phyloP scores from a whole-genome alignment of 2,113 vertebrate species.

The Cepphus grylle region DNA sequence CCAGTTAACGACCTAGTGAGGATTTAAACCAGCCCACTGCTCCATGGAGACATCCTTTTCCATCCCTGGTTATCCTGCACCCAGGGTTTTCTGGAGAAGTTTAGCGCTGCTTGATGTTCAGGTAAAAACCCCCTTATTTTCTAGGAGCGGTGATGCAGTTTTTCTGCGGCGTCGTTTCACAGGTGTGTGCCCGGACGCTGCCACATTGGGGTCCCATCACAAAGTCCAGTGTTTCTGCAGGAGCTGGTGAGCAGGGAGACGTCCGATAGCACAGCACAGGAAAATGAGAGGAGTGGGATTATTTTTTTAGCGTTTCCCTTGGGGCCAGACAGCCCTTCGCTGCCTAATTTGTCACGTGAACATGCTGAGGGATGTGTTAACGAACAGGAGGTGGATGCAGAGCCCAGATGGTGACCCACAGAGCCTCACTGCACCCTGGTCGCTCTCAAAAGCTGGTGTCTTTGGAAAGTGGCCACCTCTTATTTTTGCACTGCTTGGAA shows the following conservation, averaged over 20 bases:
- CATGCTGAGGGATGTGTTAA: not conserved
- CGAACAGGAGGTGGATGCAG: not conserved
- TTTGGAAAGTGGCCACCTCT: not conserved
- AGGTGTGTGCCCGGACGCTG: rapidly evolving
- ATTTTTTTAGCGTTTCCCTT: not conserved
- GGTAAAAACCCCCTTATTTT: not conserved
- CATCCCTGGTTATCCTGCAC: not conserved
- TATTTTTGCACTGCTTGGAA: not conserved
- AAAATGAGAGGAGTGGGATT: not conserved
- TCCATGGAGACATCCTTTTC: not conserved
- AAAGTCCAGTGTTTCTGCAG: not conserved
- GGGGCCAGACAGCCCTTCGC: not conserved
- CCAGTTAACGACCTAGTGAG: not conserved
- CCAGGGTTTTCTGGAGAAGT: not conserved
- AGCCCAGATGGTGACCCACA: not conserved
- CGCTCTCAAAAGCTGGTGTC: not conserved
- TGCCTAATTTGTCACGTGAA: not conserved
- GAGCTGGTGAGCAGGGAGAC: not conserved
- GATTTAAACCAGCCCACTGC: not conserved
- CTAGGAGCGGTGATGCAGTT: rapidly evolving
- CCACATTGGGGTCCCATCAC: rapidly evolving
- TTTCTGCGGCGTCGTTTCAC: not conserved
- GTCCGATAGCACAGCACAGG: rapidly evolving
- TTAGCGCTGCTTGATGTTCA: not conserved
- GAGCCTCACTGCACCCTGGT: not conserved